Evolutionary conservation across 1,140 invertebrate species (phyloP).

Genomic region (Euwallacea fornicatus): DNA sequence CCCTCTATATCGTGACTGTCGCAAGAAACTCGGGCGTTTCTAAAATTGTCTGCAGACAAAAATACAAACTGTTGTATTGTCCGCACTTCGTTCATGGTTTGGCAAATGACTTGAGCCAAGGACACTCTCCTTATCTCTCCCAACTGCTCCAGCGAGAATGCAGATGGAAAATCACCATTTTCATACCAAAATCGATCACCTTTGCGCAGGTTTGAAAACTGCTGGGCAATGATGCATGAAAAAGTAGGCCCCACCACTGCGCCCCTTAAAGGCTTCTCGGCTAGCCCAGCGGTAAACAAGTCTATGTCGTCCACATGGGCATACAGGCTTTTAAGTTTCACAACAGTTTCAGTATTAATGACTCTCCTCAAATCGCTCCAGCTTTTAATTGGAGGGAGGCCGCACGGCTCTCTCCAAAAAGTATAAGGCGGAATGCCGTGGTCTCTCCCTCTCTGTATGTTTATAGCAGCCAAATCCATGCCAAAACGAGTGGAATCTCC

Average conservation of each 20-base stretch:
- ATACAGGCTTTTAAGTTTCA: conserved; percentile 68
- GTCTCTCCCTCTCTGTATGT: conserved; percentile 86
- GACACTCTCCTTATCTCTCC: conserved; percentile 79
- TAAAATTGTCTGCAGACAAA: conserved; percentile 63
- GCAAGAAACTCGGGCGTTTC: conserved; percentile 69
- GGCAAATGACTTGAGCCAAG: conserved; percentile 83
- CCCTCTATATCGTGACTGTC: conserved; percentile 69
- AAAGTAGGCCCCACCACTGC: conserved; percentile 93
- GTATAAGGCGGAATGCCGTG: conserved; percentile 89
- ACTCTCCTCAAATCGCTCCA: conserved; percentile 78
- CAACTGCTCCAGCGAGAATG: conserved; percentile 82
- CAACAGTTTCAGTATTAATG: conserved; percentile 66
- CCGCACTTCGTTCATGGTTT: conserved; percentile 75
- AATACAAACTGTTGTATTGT: conserved; percentile 77
- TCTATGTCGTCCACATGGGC: conserved; percentile 83
- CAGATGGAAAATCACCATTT: conserved; percentile 71
- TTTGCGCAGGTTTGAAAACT: conserved; percentile 83
- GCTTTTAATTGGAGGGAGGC: conserved; percentile 66
- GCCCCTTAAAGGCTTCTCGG: conserved; percentile 77
- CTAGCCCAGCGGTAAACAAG: conserved; percentile 85
- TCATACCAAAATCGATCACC: conserved; percentile 95
- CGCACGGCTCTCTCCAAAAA: conserved; percentile 79
- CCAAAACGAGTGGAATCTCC: conserved; percentile 66
- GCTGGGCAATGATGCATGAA: conserved; percentile 92
- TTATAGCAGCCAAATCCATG: conserved; percentile 86